Conservation (phyloP, 2,113 vertebrate genomes). For the Cyanoderma ruficeps region DNA sequence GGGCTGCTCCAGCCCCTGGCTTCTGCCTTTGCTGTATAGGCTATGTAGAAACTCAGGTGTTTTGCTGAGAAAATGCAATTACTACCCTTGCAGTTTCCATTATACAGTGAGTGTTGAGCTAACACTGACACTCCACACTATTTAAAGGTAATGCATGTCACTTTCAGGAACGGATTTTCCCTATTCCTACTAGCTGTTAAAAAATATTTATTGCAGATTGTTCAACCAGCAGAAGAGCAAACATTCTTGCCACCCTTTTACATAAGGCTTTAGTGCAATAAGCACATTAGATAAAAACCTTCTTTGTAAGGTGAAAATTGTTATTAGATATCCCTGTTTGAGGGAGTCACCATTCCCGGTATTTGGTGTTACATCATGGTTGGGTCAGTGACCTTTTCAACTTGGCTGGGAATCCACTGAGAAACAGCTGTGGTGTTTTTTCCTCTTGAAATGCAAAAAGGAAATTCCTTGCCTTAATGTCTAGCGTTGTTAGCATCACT, state of each 20-base stretch:
- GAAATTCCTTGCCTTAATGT: slow-evolving; percentile 51
- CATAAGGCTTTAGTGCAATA: neutral
- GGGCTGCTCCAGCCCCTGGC: neutral
- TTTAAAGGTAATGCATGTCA: neutral
- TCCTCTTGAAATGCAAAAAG: slow-evolving; percentile 45
- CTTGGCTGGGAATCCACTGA: slow-evolving; percentile 14
- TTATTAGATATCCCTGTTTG: neutral
- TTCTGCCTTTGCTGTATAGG: neutral
- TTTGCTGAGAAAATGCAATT: neutral
- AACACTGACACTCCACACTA: neutral
- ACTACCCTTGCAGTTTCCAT: neutral
- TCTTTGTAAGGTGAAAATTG: neutral
- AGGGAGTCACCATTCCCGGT: neutral
- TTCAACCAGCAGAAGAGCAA: neutral
- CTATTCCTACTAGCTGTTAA: neutral
- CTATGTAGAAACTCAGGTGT: neutral
- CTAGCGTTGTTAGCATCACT: slow-evolving; percentile 45
- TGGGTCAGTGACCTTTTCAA: slow-evolving; percentile 27
- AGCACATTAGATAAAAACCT: neutral
- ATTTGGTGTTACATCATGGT: neutral
- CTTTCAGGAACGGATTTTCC: neutral
- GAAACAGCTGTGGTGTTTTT: slow-evolving; percentile 55
- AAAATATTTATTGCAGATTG: neutral
- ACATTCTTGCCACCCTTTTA: neutral
- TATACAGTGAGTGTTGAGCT: neutral